Evolutionary conservation across 2,113 vertebrate species (phyloP), one percentile per base, ranked within the genome.

Genomic region (Sardina pilchardus): DNA sequence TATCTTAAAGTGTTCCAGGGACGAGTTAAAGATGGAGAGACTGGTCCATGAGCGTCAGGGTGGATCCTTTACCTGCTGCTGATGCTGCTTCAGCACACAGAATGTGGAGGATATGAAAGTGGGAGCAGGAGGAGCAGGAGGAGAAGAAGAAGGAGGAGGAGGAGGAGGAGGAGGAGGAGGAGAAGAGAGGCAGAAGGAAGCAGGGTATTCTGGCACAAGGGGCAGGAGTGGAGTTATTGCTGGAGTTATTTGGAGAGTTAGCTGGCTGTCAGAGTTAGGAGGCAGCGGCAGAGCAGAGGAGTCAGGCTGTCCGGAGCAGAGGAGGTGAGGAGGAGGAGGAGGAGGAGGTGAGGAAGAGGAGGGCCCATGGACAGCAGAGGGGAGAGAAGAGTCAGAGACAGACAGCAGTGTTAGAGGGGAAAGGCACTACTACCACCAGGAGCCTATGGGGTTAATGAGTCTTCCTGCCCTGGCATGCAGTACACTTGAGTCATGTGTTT

Each of bases 41-140:
- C 19, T 24, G 53, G n/a, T 71, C n/a, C 26, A 14, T 71, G 63
- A n/a, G 24, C 16, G 24, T 44, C 45, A 36, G 81, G 50, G 42
- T 17, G 71, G 34, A 5, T 78, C 10, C 34, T 91, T 63, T 26
- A n/a, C 85, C 50, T 87, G 87, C 84, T 67, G 50, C 53, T n/a
- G n/a, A n/a, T n/a, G 85, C 50, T 50, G 48, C 48, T 50, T 83
- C 59, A 59, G 50, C 16, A 86, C 83, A 75, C 83, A 45, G 80
- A 84, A 91, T 89, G 92, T 91, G 91, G 90, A 95, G 88, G 80
- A 90, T 93, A 89, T 26, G 94, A 85, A 81, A 94, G 82, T 92
- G 93, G 92, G 82, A 87, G 86, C 91, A 90, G 92, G 92, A 87
- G 94, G 92, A 91, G 86, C 92, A 93, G 94, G 93, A 91, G 93